A percentile compares a stretch with the other conserved stretches of the same genome.
Evolutionary conservation across 2,113 vertebrate species (phyloP).

Genomic region (Hippocampus barbouri): DNA sequence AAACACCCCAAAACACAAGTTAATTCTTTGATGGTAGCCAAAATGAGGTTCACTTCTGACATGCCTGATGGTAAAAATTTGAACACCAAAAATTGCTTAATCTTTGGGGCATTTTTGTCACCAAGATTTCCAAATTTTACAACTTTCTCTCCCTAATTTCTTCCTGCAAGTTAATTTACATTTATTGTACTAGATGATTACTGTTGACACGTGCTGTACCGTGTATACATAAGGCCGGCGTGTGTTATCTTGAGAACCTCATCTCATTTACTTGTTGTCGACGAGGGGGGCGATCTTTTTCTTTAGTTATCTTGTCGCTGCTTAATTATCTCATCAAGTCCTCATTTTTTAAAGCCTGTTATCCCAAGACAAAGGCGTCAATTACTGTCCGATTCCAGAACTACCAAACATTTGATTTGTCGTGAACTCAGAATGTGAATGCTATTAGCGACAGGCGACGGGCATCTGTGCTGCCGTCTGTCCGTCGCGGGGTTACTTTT

Average conservation of each 20-base stretch:
- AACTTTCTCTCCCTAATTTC: too few species aligned
- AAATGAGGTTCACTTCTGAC: too few species aligned
- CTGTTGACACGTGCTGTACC: background rate
- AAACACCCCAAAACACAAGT: too few species aligned
- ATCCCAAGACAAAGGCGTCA: constrained; percentile 29
- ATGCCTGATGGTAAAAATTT: too few species aligned
- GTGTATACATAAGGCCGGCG: background rate
- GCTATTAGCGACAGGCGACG: background rate
- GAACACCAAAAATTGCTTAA: too few species aligned
- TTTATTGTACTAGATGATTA: background rate
- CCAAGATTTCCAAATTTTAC: too few species aligned
- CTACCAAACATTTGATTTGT: constrained; percentile 15
- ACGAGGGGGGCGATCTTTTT: background rate
- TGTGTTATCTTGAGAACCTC: constrained; percentile 1
- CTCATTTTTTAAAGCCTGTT: constrained; percentile 15
- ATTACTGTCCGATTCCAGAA: constrained; percentile 17
- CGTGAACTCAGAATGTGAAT: background rate
- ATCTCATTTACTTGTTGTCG: constrained; percentile 12
- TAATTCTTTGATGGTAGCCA: too few species aligned
- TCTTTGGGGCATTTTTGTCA: too few species aligned
- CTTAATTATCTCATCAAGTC: constrained; percentile 33
- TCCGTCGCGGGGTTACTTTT: background rate
- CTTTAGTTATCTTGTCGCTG: constrained; percentile 34
- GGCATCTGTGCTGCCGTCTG: background rate
- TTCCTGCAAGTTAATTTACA: too few species aligned